phyloP scores from a whole-genome alignment of 35 echinoderm and acorn worm species.

The Apostichopus parvimensis region DNA sequence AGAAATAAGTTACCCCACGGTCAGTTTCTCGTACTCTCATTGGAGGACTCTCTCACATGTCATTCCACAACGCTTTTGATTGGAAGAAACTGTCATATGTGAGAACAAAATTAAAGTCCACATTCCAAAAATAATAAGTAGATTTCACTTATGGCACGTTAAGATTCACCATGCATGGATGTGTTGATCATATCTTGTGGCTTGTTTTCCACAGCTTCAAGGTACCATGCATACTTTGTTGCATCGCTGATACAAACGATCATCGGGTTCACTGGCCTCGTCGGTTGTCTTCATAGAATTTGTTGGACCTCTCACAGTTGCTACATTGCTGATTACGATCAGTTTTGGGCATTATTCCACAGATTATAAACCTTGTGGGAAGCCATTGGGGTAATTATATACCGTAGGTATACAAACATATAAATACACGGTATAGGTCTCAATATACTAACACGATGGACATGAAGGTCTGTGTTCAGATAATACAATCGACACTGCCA shows the following conservation, averaged over 20 bases:
- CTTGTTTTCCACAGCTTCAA: neutral
- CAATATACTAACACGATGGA: too few species aligned
- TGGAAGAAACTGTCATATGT: too few species aligned
- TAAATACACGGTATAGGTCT: neutral
- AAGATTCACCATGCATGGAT: too few species aligned
- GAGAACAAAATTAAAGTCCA: too few species aligned
- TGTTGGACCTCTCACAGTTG: neutral
- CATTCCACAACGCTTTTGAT: too few species aligned
- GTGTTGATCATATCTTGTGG: too few species aligned
- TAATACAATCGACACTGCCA: too few species aligned
- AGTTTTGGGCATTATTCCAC: neutral
- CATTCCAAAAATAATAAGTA: too few species aligned
- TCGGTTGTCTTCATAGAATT: neutral
- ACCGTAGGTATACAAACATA: neutral
- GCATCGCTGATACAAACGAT: neutral
- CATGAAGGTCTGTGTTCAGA: too few species aligned
- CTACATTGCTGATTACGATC: neutral
- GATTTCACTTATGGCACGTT: neutral
- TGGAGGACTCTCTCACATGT: too few species aligned
- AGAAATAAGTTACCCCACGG: too few species aligned
- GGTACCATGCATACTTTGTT: neutral
- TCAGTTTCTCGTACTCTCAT: too few species aligned
- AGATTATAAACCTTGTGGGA: neutral
- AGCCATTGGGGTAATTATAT: constrained; percentile 9
- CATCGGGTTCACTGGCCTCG: constrained; percentile 10